These are phyloP conservation scores for Allochrocebus solatus DNA, from an alignment of 2,797 vertebrate species.

Conservation along the genomic window DNA sequence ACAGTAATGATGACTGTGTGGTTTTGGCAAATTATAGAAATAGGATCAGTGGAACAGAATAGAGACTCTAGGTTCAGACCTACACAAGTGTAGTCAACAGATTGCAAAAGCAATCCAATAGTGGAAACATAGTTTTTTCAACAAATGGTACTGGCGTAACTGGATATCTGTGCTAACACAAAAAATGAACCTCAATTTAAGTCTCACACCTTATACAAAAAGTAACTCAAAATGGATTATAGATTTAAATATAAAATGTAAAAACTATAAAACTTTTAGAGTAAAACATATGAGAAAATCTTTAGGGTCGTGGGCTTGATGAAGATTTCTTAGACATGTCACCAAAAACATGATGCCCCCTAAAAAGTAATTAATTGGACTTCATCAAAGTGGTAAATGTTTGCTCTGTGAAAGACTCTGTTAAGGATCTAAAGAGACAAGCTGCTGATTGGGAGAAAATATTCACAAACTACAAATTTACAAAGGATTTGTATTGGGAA, in stretches of 20 bases:
- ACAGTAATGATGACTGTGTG: not conserved
- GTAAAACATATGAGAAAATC: not conserved
- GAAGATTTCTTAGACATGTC: not conserved
- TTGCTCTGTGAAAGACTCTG: not conserved
- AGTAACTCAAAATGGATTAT: not conserved
- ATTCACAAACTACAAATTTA: not conserved
- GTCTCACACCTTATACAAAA: not conserved
- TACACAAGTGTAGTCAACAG: not conserved
- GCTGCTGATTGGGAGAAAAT: not conserved
- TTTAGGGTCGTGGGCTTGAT: not conserved
- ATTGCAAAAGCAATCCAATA: not conserved
- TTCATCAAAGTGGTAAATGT: not conserved
- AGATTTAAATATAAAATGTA: not conserved
- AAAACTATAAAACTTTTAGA: not conserved
- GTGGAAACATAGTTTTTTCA: not conserved
- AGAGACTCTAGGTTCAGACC: not conserved
- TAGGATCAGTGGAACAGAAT: not conserved
- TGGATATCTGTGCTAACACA: not conserved
- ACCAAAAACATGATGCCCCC: not conserved
- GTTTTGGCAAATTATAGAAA: not conserved
- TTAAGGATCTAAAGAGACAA: not conserved
- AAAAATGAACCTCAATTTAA: not conserved
- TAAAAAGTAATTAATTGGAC: not conserved
- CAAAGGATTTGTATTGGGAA: not conserved
- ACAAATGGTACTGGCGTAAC: not conserved